Base-by-base conservation (phyloP, 2,888 invertebrate species). In the Tethea ocularis region DNA sequence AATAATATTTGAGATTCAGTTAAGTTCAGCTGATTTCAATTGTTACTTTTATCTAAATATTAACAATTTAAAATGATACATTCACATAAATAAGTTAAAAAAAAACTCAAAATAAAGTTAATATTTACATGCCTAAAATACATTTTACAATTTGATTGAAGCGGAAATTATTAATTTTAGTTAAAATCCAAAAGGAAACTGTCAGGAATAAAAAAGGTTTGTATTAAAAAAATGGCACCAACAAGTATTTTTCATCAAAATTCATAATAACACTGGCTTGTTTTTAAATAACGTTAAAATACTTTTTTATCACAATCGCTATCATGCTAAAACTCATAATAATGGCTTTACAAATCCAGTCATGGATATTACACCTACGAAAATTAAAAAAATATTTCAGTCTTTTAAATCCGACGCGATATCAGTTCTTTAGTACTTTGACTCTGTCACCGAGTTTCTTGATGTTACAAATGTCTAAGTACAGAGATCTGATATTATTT, bases 41-140 rank as follows among this genome's bases (percentile, higher is more conserved):
- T 82, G 78, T 83, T 85, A 84, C 78, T 62, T 72, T 82, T 77
- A 80, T 64, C 78, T 86, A 86, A 83, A 10, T 77, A 86, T 84
- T 79, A 83, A 86, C 86, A 84, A 80, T 80, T 82, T 76, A 74
- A 83, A 86, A 86, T 80, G 75, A 84, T 89, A 92, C 77, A 88
- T 89, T 91, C 85, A 87, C 89, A 92, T 93, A 93, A 93, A 93
- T 93, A 90, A 91, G 85, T 92, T 91, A 91, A 84, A 81, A 46
- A n/a, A 83, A 78, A 77, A 70, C 83, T 80, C 72, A 60, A 74
- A 73, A 72, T 79, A 76, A 79, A 76, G 78, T 81, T 73, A 75
- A 76, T 91, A 92, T 92, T 84, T 92, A 92, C 91, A 93, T 87
- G 84, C 84, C 75, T 84, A 83, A 83, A 86, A 85, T 77, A 74